Evolutionary conservation across 2,113 vertebrate species (phyloP), one percentile per base, ranked within the genome.

Genomic region (Caretta caretta): DNA sequence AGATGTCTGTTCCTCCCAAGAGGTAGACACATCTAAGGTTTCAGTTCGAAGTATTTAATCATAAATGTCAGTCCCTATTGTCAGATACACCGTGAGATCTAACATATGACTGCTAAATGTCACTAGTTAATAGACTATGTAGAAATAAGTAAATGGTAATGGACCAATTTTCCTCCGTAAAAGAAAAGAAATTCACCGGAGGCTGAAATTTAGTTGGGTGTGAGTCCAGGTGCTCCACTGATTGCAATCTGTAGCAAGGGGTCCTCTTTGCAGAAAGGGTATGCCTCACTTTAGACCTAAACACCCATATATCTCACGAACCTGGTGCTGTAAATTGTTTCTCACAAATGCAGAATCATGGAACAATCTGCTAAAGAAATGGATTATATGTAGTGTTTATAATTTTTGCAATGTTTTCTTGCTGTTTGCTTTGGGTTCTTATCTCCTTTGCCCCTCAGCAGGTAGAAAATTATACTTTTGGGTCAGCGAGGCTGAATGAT

Each of bases 1-100:
- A 91, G 97, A 94, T 94, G 87, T 95, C 94, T 93, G 54, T 78
- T 96, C 49, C 94, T 94, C 49, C 83, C 89, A 92, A 92, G 96
- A 95, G 80, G 80, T 87, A 94, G 87, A 80, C 49, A 17, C 72
- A 86, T 90, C 85, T 90, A 88, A 92, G 85, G 90, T 91, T 90
- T 94, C 83, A 12, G 8, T 96, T 93, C 93, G 80, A 97, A 95
- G 86, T 89, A 50, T 96, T 95, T 89, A 87, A 1, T 94, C 88
- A 35, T 80, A 91, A 93, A 90, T 93, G 83, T 65, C 0, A 5
- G 48, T 79, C 72, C 48, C 93, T 95, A 84, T 90, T 96, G 90
- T 94, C 42, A 85, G 50, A 90, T 46, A 96, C 94, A 92, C 94
- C 86, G 54, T 35, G 87, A 65, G n/a, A 8, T 81, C 9, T 35